A percentile compares a stretch with the other conserved stretches of the same genome.
phyloP scores from a whole-genome alignment of 2,113 vertebrate species.

The Catagonus wagneri region DNA sequence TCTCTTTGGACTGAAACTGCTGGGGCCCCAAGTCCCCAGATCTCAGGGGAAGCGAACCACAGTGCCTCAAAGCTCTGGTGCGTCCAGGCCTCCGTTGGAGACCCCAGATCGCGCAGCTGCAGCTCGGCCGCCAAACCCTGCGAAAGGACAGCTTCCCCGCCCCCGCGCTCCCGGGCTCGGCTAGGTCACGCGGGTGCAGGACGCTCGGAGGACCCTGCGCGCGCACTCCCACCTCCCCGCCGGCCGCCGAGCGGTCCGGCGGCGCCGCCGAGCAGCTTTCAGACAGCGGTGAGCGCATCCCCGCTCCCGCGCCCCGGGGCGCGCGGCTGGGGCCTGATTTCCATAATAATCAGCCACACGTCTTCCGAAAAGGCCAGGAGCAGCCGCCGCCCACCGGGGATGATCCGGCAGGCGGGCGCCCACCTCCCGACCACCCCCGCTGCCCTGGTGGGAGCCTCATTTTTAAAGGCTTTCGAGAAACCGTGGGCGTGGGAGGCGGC shows the following conservation, averaged over 20 bases:
- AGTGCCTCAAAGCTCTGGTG: fast-evolving
- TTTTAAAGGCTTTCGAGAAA: slow-evolving; percentile 80
- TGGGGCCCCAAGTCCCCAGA: not conserved
- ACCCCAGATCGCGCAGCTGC: not conserved
- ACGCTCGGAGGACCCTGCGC: fast-evolving
- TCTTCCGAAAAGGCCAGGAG: slow-evolving; percentile 65
- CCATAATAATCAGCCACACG: slow-evolving; percentile 79
- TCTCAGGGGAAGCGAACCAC: not conserved
- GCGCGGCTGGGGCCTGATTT: slow-evolving; percentile 64
- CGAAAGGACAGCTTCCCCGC: fast-evolving
- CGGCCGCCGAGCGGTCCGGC: fast-evolving
- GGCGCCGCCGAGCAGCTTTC: fast-evolving
- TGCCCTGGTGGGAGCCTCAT: not conserved
- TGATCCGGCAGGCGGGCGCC: not conserved
- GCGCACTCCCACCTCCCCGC: not conserved
- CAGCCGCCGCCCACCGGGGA: not conserved
- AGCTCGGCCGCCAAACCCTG: not conserved
- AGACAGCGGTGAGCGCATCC: not conserved
- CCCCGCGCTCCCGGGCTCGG: fast-evolving
- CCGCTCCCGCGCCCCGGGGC: not conserved
- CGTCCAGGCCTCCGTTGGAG: fast-evolving
- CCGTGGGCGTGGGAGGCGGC: not conserved
- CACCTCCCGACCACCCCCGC: not conserved
- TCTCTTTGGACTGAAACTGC: not conserved
- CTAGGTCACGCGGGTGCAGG: not conserved